Percentiles rank a stretch among this genome's conserved stretches.
Evolutionary conservation across 2,888 invertebrate species (phyloP).

Genomic region (Chaetoderma sp.): DNA sequence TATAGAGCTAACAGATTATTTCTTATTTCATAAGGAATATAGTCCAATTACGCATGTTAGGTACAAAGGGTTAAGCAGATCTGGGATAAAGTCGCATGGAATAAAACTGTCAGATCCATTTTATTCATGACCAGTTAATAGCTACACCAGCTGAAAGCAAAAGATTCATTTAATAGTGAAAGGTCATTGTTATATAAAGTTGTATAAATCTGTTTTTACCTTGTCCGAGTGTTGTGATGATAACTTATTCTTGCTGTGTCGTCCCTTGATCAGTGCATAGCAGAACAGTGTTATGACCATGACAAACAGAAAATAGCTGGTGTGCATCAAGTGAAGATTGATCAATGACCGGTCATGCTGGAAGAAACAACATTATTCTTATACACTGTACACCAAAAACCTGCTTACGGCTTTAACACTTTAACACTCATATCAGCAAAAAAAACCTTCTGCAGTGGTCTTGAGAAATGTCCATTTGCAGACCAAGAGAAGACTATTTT

Average conservation of each 20-base stretch:
- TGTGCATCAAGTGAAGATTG: constrained; percentile 70
- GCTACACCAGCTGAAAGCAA: neutral
- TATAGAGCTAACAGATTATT: too few species aligned
- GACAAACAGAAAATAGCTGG: constrained; percentile 69
- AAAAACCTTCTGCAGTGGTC: too few species aligned
- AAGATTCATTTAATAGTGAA: too few species aligned
- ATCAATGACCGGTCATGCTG: constrained; percentile 68
- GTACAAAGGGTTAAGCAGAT: too few species aligned
- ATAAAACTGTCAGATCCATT: neutral
- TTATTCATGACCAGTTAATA: neutral
- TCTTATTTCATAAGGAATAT: too few species aligned
- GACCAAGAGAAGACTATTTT: too few species aligned
- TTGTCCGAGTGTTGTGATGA: constrained; percentile 31
- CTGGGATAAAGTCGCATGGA: neutral
- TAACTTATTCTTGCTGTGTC: constrained; percentile 42
- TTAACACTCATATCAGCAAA: too few species aligned
- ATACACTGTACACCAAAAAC: too few species aligned
- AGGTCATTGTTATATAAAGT: too few species aligned
- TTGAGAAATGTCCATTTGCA: too few species aligned
- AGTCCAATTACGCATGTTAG: too few species aligned
- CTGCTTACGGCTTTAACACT: neutral
- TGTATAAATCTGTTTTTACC: too few species aligned
- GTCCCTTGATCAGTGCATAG: constrained; percentile 66
- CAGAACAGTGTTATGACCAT: constrained; percentile 69
- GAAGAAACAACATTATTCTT: constrained; percentile 38